Evolutionary conservation across 2,797 vertebrate species (phyloP).

Genomic region (Phataginus tetradactyla): DNA sequence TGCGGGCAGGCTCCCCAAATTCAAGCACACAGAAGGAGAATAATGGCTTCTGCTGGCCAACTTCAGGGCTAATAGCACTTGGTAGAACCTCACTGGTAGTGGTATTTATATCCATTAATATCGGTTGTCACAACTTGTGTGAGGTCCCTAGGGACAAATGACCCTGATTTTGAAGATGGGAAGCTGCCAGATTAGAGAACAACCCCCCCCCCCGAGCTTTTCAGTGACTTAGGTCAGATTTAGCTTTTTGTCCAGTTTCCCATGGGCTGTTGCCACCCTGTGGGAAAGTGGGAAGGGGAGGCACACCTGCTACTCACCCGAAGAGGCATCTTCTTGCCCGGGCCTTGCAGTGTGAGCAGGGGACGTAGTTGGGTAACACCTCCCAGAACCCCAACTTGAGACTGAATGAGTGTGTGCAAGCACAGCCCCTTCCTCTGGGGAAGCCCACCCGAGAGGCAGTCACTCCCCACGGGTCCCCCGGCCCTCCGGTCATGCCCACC

Average conservation of each 20-base stretch:
- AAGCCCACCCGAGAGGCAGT: neutral
- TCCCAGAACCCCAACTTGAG: neutral
- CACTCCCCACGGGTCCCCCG: fast-evolving
- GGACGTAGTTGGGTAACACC: neutral
- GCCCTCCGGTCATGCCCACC: constrained; percentile 73
- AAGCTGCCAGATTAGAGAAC: neutral
- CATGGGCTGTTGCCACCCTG: neutral
- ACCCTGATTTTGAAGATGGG: neutral
- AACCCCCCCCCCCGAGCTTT: neutral
- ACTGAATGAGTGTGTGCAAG: neutral
- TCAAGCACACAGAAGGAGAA: neutral
- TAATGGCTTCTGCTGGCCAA: neutral
- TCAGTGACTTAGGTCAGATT: neutral
- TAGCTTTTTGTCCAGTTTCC: neutral
- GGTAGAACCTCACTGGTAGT: neutral
- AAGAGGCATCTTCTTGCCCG: neutral
- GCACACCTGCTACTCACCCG: neutral
- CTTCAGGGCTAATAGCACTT: neutral
- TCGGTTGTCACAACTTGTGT: neutral
- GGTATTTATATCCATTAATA: neutral
- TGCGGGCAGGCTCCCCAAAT: too few species aligned
- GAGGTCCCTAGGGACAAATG: neutral
- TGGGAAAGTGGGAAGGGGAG: neutral
- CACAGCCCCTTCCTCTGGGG: neutral
- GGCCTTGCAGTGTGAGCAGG: neutral